phyloP scores from a whole-genome alignment of 2,888 invertebrate species.

The Oasisia sp. region DNA sequence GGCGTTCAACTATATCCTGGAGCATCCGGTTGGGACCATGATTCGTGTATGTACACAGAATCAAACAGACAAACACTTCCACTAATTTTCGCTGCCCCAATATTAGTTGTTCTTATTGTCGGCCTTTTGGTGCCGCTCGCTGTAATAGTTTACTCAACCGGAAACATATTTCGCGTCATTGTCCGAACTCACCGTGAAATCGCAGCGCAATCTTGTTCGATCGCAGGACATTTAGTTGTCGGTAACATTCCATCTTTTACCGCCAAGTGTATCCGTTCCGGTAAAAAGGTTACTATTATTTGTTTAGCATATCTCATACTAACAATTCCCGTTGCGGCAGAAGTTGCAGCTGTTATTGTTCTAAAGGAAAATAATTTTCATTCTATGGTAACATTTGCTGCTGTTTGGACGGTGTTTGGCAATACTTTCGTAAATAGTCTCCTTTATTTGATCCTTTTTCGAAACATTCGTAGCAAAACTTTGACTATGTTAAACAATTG shows the following conservation, averaged over 20 bases:
- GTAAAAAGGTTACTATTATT: neutral
- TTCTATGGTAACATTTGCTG: neutral
- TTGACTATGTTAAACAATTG: neutral
- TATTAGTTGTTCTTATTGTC: neutral
- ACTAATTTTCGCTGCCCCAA: too few species aligned
- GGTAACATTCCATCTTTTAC: neutral
- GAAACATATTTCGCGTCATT: neutral
- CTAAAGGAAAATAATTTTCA: neutral
- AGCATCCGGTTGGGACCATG: neutral
- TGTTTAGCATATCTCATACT: neutral
- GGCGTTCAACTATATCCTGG: neutral
- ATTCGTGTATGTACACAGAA: neutral
- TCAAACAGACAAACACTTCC: too few species aligned
- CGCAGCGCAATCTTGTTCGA: neutral
- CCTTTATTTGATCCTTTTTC: neutral
- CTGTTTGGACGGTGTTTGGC: neutral
- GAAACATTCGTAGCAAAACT: neutral
- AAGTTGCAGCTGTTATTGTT: neutral
- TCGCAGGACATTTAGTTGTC: neutral
- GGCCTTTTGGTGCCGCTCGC: neutral
- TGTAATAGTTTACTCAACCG: neutral
- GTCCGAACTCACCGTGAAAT: neutral
- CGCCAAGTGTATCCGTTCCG: neutral
- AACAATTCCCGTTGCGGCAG: neutral
- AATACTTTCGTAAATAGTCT: neutral